Conservation (phyloP, 2,888 invertebrate genomes). For the Pardosa pseudoannulata region DNA sequence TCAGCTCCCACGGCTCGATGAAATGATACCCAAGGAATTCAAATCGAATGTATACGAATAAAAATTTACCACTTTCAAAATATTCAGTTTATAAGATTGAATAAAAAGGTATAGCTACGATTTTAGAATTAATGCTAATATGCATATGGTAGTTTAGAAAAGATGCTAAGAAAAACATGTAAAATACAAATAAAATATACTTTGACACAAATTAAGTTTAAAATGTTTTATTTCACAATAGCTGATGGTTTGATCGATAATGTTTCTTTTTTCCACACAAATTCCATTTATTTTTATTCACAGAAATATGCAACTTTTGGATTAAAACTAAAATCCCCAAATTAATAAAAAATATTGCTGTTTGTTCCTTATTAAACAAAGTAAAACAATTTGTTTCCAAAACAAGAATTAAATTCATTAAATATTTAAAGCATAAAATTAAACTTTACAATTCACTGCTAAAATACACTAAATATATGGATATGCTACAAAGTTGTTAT, state of each 20-base stretch:
- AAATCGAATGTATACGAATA: too few relatives aligned
- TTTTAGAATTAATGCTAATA: too few relatives aligned
- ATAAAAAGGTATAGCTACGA: too few relatives aligned
- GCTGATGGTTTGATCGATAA: conserved; percentile 56
- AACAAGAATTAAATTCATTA: neutral
- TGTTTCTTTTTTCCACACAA: conserved; percentile 24
- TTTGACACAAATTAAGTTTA: conserved; percentile 38
- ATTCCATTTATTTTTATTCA: neutral
- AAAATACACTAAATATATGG: neutral
- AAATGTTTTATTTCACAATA: conserved; percentile 60
- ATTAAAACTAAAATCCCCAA: neutral
- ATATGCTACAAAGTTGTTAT: neutral
- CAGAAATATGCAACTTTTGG: conserved; percentile 6
- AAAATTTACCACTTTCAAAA: too few relatives aligned
- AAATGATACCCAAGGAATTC: too few relatives aligned
- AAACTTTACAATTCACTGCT: neutral
- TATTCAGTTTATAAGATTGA: too few relatives aligned
- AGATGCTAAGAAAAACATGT: too few relatives aligned
- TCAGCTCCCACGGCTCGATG: too few relatives aligned
- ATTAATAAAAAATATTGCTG: conserved; percentile 1
- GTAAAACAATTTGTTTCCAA: neutral
- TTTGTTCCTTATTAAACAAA: neutral
- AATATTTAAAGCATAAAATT: neutral
- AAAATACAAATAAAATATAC: too few relatives aligned
- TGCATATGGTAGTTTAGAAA: too few relatives aligned